Evolutionary conservation across 2,113 vertebrate genomes (phyloP), one percentile per base, ranked within the genome.

Genomic region (Crotalus viridis): DNA sequence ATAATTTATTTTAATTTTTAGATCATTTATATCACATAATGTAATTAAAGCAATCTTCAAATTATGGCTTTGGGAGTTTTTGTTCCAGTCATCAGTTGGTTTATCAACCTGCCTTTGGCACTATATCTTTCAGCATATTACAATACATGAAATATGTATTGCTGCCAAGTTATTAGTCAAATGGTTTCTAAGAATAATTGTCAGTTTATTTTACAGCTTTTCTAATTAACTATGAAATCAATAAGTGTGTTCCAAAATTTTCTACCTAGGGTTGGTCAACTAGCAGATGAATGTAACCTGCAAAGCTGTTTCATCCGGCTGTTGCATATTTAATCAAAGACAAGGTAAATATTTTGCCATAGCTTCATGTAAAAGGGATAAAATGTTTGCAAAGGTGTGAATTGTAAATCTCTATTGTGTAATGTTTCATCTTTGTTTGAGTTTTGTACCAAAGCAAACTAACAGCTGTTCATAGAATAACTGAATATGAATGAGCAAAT

Each of bases 41-140:
- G 93, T 74, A 54, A 90, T 85, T 94, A 95, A 94, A 86, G 61
- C 85, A 88, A 92, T 95, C 94, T 96, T 93, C 92, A 89, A 26
- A 94, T 88, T 28, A 54, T 91, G 93, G 96, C 93, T 94, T 87
- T 94, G 92, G 86, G 92, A 95, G 89, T 55, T 93, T 96, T 93
- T 93, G 21, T 39, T 94, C 89, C 56, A 94, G 92, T 94, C 88
- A 69, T 61, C 90, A 51, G 55, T 87, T 91, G 88, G 24, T 92
- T 89, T 95, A 89, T 94, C 94, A 94, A 93, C 54, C 12, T 95
- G 90, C 94, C 94, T 94, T 93, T 91, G 94, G 85, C 61, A 92
- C 26, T 51, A 86, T 0, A 1, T 89, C 94, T 92, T 89, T 97
- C 89, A 95, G 69, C 92, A 95, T n/a, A 88, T 55, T 90, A 94